Conservation (phyloP, 2,797 vertebrate species). For the Vireo griseus region DNA sequence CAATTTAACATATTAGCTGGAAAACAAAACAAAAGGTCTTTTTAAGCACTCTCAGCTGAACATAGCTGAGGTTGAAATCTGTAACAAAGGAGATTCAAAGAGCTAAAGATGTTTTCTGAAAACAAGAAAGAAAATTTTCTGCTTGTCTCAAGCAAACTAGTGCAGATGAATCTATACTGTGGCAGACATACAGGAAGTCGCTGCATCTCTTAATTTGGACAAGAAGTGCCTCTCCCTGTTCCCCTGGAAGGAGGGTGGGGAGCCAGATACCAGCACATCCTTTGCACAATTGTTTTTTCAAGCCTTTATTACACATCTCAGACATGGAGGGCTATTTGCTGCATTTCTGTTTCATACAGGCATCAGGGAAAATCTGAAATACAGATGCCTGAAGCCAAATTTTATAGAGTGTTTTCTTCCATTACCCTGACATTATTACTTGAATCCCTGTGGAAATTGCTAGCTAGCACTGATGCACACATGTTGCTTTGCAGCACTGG, state of each 20-base stretch:
- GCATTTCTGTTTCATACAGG: not conserved
- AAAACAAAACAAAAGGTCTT: not conserved
- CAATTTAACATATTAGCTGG: not conserved
- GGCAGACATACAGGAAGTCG: not conserved
- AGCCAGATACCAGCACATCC: conserved; percentile 15
- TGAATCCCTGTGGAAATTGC: not conserved
- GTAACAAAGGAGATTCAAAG: not conserved
- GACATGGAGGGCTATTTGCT: not conserved
- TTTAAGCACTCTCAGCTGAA: not conserved
- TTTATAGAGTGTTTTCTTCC: not conserved
- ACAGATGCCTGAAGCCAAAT: not conserved
- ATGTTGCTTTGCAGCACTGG: not conserved
- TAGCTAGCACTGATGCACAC: not conserved
- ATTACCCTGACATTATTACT: not conserved
- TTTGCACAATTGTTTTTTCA: conserved; percentile 28
- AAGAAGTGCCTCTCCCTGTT: conserved; percentile 47
- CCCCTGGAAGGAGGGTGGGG: conserved; percentile 30
- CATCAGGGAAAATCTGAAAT: not conserved
- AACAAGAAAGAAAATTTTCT: not conserved
- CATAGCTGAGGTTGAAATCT: not conserved
- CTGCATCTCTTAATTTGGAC: conserved; percentile 7
- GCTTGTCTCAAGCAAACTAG: not conserved
- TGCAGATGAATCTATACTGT: not conserved
- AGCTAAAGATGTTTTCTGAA: not conserved
- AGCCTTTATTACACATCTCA: not conserved